Evolutionary conservation across 2,888 invertebrate genomes (phyloP).

Genomic region (Drosophila ustulata): DNA sequence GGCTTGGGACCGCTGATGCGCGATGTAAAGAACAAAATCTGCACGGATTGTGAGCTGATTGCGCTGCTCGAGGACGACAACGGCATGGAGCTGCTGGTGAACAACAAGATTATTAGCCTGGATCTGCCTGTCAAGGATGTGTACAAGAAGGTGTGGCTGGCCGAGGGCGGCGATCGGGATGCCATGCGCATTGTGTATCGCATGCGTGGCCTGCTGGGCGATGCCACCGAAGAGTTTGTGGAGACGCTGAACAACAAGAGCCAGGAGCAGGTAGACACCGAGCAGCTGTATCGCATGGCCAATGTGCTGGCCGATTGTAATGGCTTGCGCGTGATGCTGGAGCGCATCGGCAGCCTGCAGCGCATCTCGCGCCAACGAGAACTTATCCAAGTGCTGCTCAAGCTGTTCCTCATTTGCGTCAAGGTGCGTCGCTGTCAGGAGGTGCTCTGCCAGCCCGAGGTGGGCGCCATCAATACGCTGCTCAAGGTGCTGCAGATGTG

Average conservation of each 20-base stretch:
- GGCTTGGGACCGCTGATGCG: slow-evolving; percentile 99
- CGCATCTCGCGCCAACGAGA: slow-evolving; percentile 95
- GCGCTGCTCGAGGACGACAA: slow-evolving; percentile 99
- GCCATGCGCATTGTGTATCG: slow-evolving; percentile 99
- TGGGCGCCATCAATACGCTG: slow-evolving; percentile 93
- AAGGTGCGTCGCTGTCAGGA: slow-evolving; percentile 96
- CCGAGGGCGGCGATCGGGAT: slow-evolving; percentile 95
- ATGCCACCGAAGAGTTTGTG: slow-evolving; percentile 99
- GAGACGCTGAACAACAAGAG: slow-evolving; percentile 95
- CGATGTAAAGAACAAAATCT: slow-evolving; percentile 99
- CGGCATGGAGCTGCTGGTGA: slow-evolving; percentile 98
- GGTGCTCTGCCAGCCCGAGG: slow-evolving; percentile 93
- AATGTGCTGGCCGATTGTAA: slow-evolving; percentile 93
- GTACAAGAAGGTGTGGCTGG: slow-evolving; percentile 93
- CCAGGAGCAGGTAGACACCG: slow-evolving; percentile 95
- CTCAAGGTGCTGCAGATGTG: slow-evolving; percentile 93
- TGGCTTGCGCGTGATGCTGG: slow-evolving; percentile 91
- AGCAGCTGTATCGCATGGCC: slow-evolving; percentile 96
- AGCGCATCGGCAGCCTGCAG: slow-evolving; percentile 93
- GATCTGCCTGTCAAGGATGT: slow-evolving; percentile 98
- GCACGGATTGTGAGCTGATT: slow-evolving; percentile 99
- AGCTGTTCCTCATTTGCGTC: slow-evolving; percentile 94
- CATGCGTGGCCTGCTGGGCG: slow-evolving; percentile 98
- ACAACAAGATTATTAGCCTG: slow-evolving; percentile 98
- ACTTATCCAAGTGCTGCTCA: slow-evolving; percentile 94